Base-by-base conservation (phyloP, 2,113 vertebrate species). In the Periophthalmodon schlosseri region DNA sequence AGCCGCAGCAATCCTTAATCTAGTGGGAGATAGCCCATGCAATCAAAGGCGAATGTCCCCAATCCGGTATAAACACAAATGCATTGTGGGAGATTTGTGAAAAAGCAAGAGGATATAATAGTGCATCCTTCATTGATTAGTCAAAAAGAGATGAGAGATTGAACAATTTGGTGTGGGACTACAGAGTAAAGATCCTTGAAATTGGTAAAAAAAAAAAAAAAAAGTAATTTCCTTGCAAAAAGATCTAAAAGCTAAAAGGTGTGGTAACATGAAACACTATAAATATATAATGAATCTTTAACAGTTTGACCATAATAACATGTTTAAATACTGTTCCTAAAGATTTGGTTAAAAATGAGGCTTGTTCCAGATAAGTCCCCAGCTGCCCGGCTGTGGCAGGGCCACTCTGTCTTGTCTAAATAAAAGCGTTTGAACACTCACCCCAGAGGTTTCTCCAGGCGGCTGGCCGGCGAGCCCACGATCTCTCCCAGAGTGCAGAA, bases 401-500 rank as follows among this genome's bases (percentile, higher is more conserved):
- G 33, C 15, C 33, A 36, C 61, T 64, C 33, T 64, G 18, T 44
- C 34, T 20, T 39, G 39, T 65, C 20, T 23, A 68, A 60, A 68
- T 54, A 14, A 44, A 20, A 79, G 24, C 18, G 0, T 49, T 63
- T 70, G 46, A 10, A 50, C 21, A 68, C 97, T 96, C 90, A 99
- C 97, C 84, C 96, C 18, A 99, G 91, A 28, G 96, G 92, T 80
- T 99, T 99, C 91, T 98, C 96, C 87, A 98, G 90, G 58, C 94
- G 97, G 84, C 97, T 96, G 84, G 95, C 96, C 0, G 96, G 91
- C 2, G 97, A 98, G 75, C 97, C 96, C 64, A 98, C 96, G 0
- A 98, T 97, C 90, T 99, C 97, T n/a, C 97, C 97, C 44, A 99
- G 92, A 5, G 97, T 98, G 84, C 97, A 99, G 91, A 96, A 94